A percentile compares a stretch with the other conserved stretches of the same genome.
phyloP scores from a whole-genome alignment of 2,888 invertebrate genomes.

The Erebia epiphron region DNA sequence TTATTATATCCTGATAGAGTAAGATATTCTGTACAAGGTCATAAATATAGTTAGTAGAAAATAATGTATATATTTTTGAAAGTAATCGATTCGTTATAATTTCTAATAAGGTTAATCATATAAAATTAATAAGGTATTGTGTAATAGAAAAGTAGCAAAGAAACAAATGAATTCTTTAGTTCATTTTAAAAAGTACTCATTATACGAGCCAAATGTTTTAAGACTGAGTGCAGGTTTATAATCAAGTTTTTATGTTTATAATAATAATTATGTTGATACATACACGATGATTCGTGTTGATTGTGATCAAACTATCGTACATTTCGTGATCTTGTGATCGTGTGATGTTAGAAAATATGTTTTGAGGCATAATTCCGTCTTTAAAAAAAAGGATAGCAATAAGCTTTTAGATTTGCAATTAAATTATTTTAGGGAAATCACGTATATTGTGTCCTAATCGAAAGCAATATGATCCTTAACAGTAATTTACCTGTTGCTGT shows the following conservation, averaged over 20 bases:
- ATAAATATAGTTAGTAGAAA: conserved; percentile 34
- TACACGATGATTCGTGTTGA: too few species aligned
- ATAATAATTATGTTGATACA: conserved; percentile 14
- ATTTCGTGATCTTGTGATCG: conserved; percentile 10
- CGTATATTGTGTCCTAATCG: conserved; percentile 28
- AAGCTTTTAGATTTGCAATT: conserved; percentile 7
- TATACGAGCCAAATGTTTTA: conserved; percentile 79
- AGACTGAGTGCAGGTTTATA: conserved; percentile 77
- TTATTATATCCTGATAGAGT: conserved; percentile 44
- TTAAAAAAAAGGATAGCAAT: conserved; percentile 22
- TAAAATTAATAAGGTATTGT: conserved; percentile 32
- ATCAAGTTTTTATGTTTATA: conserved; percentile 54
- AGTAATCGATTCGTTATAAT: conserved; percentile 39
- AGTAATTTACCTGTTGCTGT: conserved; percentile 9
- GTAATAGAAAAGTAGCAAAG: conserved; percentile 22
- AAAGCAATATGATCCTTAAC: conserved; percentile 34
- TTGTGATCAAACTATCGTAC: conserved; percentile 24
- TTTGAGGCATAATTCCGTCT: conserved; percentile 22
- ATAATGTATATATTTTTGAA: conserved; percentile 57
- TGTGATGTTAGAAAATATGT: neutral
- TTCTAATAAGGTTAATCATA: conserved; percentile 48
- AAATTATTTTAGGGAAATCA: conserved; percentile 14
- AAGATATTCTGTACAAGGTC: conserved; percentile 47
- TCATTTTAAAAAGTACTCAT: conserved; percentile 66
- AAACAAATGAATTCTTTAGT: conserved; percentile 45